Evolutionary conservation across 1,140 invertebrate species (phyloP), one percentile per base, ranked within the genome.

Genomic region (Macrobrachium nipponense): DNA sequence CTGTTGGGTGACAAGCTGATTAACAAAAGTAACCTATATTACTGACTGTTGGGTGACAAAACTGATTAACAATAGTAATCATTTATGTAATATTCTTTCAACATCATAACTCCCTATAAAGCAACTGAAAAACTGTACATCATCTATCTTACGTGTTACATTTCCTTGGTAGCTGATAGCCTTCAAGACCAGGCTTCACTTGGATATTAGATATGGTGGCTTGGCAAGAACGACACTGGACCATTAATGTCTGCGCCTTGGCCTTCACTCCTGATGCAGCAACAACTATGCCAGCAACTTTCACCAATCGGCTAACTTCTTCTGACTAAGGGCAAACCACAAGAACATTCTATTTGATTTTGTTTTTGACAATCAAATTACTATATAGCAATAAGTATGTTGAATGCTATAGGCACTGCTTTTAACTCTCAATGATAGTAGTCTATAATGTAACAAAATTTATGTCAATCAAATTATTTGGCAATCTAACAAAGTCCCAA

Each of bases 201-300:
- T 94, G 92, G 77, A 99, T 93, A 91, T 99, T 98, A 0, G 95
- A 95, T 82, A 99, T 95, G 5, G 97, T 93, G 90, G 96, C 97
- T 87, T 95, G 94, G 90, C 99, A 99, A 10, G 96, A 96, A 58
- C 97, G 94, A 91, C 99, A 99, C 92, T 99, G 98, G 82, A 99
- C 96, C 0, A 97, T 95, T 89, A 99, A 97, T 90, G 95, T 95
- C 5, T 96, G 98, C 0, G 98, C 98, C 92, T 99, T 99, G 3
- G 98, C 95, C 91, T 95, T 95, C 66, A 99, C 96, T 27, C 96
- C 96, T 7, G 98, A 97, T 6, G 98, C 97, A 82, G 97, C 95
- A 81, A 99, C 95, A 60, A 99, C 94, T 87, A 99, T 99, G 7
- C 99, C 99, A 89, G 97, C 95, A 86, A 99, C 95, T 93, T 99